These are phyloP conservation scores for Endomychus coccineus DNA, from an alignment of 2,888 invertebrate species.

Conservation along the genomic window DNA sequence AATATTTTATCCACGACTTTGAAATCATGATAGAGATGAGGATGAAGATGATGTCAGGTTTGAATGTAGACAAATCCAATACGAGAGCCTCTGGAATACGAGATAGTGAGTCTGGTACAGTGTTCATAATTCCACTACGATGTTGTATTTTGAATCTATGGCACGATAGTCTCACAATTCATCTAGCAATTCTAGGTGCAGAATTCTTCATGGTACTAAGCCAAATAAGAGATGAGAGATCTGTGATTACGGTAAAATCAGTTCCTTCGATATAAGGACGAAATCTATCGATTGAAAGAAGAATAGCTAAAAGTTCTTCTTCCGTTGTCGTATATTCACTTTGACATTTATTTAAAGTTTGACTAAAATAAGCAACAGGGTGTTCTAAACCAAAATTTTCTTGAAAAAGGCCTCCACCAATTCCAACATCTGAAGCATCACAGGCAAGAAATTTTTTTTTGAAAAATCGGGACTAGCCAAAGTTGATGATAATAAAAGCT, in stretches of 20 bases:
- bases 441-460: slow-evolving; percentile 15
- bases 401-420: slow-evolving; percentile 20
- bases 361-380: slow-evolving; percentile 24
- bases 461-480: slow-evolving; percentile 18
- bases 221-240: slow-evolving; percentile 27
- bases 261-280: slow-evolving; percentile 26
- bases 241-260: slow-evolving; percentile 21
- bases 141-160: slow-evolving; percentile 23
- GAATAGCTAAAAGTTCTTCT: slow-evolving; percentile 6
- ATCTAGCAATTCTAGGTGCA: slow-evolving; percentile 27
- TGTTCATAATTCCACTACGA: slow-evolving; percentile 22
- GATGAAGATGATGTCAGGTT: slow-evolving; percentile 18
- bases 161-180: slow-evolving; percentile 19
- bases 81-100: slow-evolving; percentile 2
- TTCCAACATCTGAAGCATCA: slow-evolving; percentile 21
- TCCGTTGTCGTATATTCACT: slow-evolving; percentile 4
- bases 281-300: slow-evolving; percentile 20
- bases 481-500: slow-evolving; percentile 14
- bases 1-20: slow-evolving; percentile 4
- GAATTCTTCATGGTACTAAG: slow-evolving; percentile 26
- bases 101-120: slow-evolving; percentile 29
- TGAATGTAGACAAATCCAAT: slow-evolving; percentile 1
- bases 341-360: slow-evolving; percentile 13
- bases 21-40: slow-evolving; percentile 17
- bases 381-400: slow-evolving; percentile 19